Base-by-base conservation (phyloP, 1,140 invertebrate species). In the Anastatus disparis region DNA sequence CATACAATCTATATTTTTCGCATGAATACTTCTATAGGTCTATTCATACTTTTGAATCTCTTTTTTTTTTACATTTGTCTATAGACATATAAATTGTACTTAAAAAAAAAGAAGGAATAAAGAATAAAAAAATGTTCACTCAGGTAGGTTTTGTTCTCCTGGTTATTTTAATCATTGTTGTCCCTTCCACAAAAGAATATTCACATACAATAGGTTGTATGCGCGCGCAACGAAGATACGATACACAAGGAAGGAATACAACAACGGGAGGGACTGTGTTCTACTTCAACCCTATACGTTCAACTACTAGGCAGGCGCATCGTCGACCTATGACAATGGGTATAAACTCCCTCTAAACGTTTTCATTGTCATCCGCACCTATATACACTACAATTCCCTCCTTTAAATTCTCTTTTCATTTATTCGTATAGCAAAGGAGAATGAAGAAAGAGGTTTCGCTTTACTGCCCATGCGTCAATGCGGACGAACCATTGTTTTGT, bases 391-490 rank as follows among this genome's bases (percentile, higher is more conserved):
- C 4, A 6, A 42, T 70, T 75, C 74, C 63, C 75, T 73, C 59
- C 22, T 53, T 48, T 35, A 2, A n/a, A n/a, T n/a, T n/a, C n/a
- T n/a, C n/a, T n/a, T n/a, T n/a, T n/a, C n/a, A n/a, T n/a, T n/a
- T 35, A 10, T 6, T 6, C 31, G 31, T 35, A 6, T 3, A 48
- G 24, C 1, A 9, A 31, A 15, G 15, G 3, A 42, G 55, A 24
- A 10, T 42, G 40, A 61, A n/a, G 7, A 50, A 13, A 12, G 8
- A 2, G 10, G 22, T 3, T 9, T 64, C 52, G 61, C 35, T 61
- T 76, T 68, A 83, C 78, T 85, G 83, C 82, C 81, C 83, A 84
- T 84, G 82, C 82, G 84, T 84, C 82, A 79, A 83, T 84, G 81
- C 81, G 83, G 82, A 79, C 74, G 62, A 81, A 79, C 76, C 79